Evolutionary conservation across 2,888 invertebrate species (phyloP).

Genomic region (Trissolcus brochymenae): DNA sequence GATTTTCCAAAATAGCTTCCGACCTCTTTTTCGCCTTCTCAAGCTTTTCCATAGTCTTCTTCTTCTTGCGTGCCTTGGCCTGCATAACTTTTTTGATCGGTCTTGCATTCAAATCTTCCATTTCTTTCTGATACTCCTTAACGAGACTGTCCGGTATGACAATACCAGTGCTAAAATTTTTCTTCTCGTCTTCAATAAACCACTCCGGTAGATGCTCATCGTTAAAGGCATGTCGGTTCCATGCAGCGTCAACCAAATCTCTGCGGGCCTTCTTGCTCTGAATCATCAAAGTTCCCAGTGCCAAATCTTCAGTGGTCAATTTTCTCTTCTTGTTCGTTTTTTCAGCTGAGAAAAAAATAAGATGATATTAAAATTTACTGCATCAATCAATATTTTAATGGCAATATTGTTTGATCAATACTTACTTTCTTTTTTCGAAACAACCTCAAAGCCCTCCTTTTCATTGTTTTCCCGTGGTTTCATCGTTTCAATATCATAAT

Average conservation of each 20-base stretch:
- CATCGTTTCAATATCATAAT: conserved; percentile 77
- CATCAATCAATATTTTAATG: neutral
- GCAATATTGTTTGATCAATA: conserved; percentile 18
- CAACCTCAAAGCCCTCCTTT: conserved; percentile 83
- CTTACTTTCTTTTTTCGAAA: conserved; percentile 80
- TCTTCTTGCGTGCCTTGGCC: conserved; percentile 98
- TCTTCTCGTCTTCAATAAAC: conserved; percentile 96
- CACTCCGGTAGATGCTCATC: conserved; percentile 95
- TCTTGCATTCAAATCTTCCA: conserved; percentile 92
- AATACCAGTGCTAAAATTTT: conserved; percentile 89
- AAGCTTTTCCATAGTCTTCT: conserved; percentile 88
- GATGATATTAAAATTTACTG: neutral
- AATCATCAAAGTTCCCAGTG: conserved; percentile 93
- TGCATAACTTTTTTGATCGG: conserved; percentile 99
- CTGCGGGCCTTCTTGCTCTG: conserved; percentile 93
- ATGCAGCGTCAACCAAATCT: conserved; percentile 92
- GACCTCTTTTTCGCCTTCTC: conserved; percentile 97
- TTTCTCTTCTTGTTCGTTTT: conserved; percentile 81
- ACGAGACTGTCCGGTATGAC: conserved; percentile 92
- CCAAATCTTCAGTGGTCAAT: conserved; percentile 91
- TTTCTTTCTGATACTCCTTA: conserved; percentile 88
- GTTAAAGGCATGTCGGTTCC: conserved; percentile 95
- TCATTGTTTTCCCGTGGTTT: conserved; percentile 63
- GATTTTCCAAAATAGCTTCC: conserved; percentile 93
- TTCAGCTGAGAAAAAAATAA: conserved; percentile 73